phyloP scores from a whole-genome alignment of 1,140 invertebrate species.

The Musca vetustissima region DNA sequence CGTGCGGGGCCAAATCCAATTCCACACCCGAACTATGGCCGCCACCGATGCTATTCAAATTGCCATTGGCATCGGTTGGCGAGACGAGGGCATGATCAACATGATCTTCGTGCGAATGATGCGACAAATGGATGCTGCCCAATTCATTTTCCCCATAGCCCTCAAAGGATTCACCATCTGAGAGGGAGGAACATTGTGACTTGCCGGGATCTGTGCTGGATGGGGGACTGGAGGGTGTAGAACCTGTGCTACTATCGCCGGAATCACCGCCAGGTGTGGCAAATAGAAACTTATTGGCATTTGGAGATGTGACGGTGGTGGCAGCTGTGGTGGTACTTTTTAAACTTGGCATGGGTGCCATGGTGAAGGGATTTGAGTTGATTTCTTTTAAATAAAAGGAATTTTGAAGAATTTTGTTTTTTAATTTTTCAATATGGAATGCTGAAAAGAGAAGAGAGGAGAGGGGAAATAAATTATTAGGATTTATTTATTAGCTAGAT shows the following conservation, averaged over 20 bases:
- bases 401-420: background rate
- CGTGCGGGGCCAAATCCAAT: conserved; percentile 51
- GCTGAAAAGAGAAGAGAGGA: background rate
- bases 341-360: conserved; percentile 52
- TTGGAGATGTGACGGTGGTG: conserved; percentile 36
- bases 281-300: conserved; percentile 48
- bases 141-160: conserved; percentile 64
- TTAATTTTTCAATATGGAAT: background rate
- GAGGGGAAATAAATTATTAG: background rate
- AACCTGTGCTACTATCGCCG: conserved; percentile 50
- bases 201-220: conserved; percentile 54
- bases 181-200: conserved; percentile 64
- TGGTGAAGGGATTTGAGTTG: conserved; percentile 20
- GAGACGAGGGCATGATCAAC: conserved; percentile 37
- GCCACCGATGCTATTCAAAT: conserved; percentile 43
- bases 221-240: conserved; percentile 51
- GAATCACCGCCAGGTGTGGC: conserved; percentile 32
- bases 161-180: conserved; percentile 68
- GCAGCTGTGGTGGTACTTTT: too few species aligned
- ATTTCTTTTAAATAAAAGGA: background rate
- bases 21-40: conserved; percentile 48
- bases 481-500: conserved; percentile 8
- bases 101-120: conserved; percentile 30
- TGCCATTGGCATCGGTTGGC: conserved; percentile 48
- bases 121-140: conserved; percentile 26